Base-by-base conservation (phyloP, 1,140 invertebrate species). In the Ceratoteleas bidentatus region DNA sequence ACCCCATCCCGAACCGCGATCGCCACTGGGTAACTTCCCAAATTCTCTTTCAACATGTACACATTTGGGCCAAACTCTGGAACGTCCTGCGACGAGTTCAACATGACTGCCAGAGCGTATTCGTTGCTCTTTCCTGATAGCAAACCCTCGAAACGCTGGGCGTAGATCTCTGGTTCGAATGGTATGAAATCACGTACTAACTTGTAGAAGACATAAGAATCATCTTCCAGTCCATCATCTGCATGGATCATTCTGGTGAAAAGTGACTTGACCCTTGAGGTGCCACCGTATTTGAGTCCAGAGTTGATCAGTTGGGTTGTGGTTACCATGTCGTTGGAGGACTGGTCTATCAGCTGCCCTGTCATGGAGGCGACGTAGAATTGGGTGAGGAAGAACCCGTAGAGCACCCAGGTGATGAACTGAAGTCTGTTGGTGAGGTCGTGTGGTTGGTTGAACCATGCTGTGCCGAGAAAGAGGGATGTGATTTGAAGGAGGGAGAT, bases 341-440 rank as follows among this genome's bases (percentile, higher is more conserved):
- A 52, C 0, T 57, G 62, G 0, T 80, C 77, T 6, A 88, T 74
- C 10, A 90, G 49, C 38, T 85, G 81, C 15, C 86, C 86, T 0
- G 88, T 85, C 15, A 90, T 34, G 0, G 88, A 84, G 9, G 83
- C 86, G 2, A 89, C 45, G 57, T 89, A 90, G 10, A 84, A 72
- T 33, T 89, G 87, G 2, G 81, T 76, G 0, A 90, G 50, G 2
- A 90, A 69, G 15, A 85, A 86, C 2, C 88, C 85, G 11, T 87
- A 89, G 0, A 89, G 32, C 0, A 75, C 53, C 87, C 88, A 90
- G 2, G 85, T 79, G 15, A 89, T 68, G 11, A 84, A 90, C 4
- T 85, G 65, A 3, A 90, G 58, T 56, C 85, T 84, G 0, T 54
- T 57, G 0, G 88, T 88, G 0, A 66, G 7, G 14, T 10, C 81